phyloP scores from a whole-genome alignment of 2,888 invertebrate species.

The Brenthis hecate region DNA sequence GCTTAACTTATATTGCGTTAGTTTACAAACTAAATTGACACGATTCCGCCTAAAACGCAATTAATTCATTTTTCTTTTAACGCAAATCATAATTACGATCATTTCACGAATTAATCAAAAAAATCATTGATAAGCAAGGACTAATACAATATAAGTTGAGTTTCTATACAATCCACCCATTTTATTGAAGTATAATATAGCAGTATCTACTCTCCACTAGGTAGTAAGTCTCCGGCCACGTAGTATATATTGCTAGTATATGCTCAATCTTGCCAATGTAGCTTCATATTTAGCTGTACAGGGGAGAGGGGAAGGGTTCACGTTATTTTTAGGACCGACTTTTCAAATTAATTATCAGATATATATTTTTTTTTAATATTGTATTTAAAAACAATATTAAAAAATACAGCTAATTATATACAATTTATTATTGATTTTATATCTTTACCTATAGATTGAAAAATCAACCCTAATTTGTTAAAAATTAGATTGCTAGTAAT shows the following conservation, averaged over 20 bases:
- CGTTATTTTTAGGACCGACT: too few species aligned
- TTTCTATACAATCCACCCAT: constrained; percentile 36
- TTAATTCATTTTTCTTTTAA: neutral
- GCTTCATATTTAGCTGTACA: constrained; percentile 10
- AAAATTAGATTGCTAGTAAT: too few species aligned
- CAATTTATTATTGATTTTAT: too few species aligned
- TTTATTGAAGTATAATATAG: constrained; percentile 23
- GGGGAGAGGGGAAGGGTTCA: neutral
- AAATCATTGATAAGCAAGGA: neutral
- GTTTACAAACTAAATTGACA: neutral
- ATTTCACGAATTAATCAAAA: too few species aligned
- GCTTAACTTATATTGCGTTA: constrained; percentile 28
- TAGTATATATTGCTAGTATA: constrained; percentile 46
- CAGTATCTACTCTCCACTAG: constrained; percentile 55
- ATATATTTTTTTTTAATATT: too few species aligned
- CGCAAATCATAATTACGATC: too few species aligned
- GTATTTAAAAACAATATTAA: too few species aligned
- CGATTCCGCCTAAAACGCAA: constrained; percentile 1
- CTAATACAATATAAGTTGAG: constrained; percentile 27
- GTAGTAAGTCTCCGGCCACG: constrained; percentile 50
- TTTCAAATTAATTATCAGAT: too few species aligned
- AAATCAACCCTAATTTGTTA: too few species aligned
- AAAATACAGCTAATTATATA: too few species aligned
- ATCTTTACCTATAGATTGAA: too few species aligned
- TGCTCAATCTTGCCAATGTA: constrained; percentile 49